phyloP scores from a whole-genome alignment of 2,113 vertebrate genomes.

The Corythornis vintsioides region DNA sequence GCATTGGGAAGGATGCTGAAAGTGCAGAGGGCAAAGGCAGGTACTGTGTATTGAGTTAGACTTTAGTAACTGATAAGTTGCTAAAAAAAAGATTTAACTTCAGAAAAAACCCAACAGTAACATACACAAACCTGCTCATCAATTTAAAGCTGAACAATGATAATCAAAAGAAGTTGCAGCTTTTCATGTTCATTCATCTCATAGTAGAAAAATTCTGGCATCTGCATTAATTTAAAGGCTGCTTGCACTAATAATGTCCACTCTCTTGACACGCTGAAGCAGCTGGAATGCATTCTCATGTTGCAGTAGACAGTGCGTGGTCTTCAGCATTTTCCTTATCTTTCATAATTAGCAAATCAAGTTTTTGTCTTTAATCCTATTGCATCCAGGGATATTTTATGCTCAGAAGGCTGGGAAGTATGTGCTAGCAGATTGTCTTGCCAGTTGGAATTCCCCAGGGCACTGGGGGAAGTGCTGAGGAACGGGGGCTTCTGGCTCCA shows the following conservation, averaged over 20 bases:
- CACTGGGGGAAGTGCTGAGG: background rate
- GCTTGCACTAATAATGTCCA: background rate
- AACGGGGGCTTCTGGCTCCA: background rate
- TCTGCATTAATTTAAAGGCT: background rate
- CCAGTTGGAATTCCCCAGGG: constrained; percentile 1
- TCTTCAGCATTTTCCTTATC: constrained; percentile 5
- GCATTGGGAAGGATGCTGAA: background rate
- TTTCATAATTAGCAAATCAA: constrained; percentile 40
- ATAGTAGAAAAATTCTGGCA: background rate
- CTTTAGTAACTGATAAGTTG: background rate
- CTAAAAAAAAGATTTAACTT: background rate
- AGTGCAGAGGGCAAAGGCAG: background rate
- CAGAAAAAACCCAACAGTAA: background rate
- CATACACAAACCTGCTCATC: background rate
- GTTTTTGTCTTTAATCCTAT: constrained; percentile 25
- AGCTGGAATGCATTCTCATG: background rate
- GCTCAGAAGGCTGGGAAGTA: background rate
- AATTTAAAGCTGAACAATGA: background rate
- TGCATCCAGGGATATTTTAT: background rate
- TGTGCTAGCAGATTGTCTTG: background rate
- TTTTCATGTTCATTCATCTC: background rate
- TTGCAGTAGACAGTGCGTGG: background rate
- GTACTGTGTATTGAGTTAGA: background rate
- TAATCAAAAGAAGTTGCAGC: background rate
- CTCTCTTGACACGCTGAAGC: background rate